Evolutionary conservation across 2,888 invertebrate species (phyloP).

Genomic region (Drosophila helvetica): DNA sequence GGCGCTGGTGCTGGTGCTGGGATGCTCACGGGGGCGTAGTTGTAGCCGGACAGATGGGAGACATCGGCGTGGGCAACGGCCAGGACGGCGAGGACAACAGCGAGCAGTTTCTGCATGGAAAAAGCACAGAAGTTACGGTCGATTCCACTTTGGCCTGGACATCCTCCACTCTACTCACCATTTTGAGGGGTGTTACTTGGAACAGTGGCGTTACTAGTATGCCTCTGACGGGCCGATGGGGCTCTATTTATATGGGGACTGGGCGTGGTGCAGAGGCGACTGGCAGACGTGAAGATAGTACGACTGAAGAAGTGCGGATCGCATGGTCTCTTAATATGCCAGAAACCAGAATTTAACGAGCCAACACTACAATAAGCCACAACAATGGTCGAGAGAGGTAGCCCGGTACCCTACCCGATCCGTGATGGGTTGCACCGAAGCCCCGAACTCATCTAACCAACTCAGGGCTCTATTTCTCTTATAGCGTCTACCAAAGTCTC

Average conservation of each 20-base stretch:
- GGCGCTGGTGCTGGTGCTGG: slow-evolving; percentile 29
- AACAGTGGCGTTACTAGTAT: slow-evolving; percentile 58
- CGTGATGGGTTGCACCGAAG: no score
- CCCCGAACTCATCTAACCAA: no score
- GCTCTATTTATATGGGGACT: slow-evolving; percentile 66
- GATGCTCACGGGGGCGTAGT: slow-evolving; percentile 60
- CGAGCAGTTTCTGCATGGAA: slow-evolving; percentile 68
- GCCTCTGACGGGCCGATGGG: slow-evolving; percentile 16
- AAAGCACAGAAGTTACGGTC: slow-evolving; percentile 24
- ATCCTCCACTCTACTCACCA: slow-evolving; percentile 51
- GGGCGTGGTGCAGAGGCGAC: slow-evolving; percentile 35
- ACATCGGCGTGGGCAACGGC: slow-evolving; percentile 75
- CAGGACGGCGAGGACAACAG: slow-evolving; percentile 73
- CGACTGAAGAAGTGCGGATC: slow-evolving; percentile 63
- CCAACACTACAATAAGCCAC: slow-evolving; percentile 48
- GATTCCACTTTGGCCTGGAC: neutral
- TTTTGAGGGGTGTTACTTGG: slow-evolving; percentile 63
- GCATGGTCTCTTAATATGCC: slow-evolving; percentile 74
- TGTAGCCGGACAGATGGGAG: slow-evolving; percentile 74
- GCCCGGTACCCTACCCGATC: no score
- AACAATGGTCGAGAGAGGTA: slow-evolving; percentile 1
- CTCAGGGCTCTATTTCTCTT: no score
- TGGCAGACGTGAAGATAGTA: slow-evolving; percentile 24
- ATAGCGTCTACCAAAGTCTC: slow-evolving; percentile 32
- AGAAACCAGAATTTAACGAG: slow-evolving; percentile 74